Base-by-base conservation (phyloP, 1,140 invertebrate genomes). In the Bicyclus anynana region DNA sequence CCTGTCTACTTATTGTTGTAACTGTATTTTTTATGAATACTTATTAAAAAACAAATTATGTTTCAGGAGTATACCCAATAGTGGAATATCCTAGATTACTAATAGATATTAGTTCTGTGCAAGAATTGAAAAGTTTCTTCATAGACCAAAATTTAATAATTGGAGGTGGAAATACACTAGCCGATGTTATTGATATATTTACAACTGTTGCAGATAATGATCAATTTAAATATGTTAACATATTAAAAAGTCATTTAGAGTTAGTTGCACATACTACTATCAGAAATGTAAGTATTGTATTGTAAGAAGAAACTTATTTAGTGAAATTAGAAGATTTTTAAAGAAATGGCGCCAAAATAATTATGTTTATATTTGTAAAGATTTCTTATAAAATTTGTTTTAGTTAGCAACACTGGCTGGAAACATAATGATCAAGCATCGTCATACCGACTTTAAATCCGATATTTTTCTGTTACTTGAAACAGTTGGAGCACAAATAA, bases 371-470 rank as follows among this genome's bases (percentile, higher is more conserved):
- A n/a, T n/a, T n/a, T n/a, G n/a, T n/a, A n/a, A n/a, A n/a, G n/a
- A n/a, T n/a, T n/a, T n/a, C n/a, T n/a, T n/a, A n/a, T n/a, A n/a
- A n/a, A n/a, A n/a, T n/a, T n/a, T n/a, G n/a, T n/a, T n/a, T n/a
- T 17, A 40, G 13, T 40, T 90, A 54, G 94, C 93, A 46, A 92
- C 92, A 14, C 80, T 95, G 54, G 94, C 93, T 33, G 95, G 95
- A 7, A 96, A 96, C 70, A 83, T 96, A 51, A 92, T 93, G 80
- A 91, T 95, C 53, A 96, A 96, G 80, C 91, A 95, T 64, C 61
- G 83, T 13, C 89, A 95, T 67, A 81, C 80, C 5, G 93, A 94
- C 61, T 96, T 96, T 72, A 93, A 92, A 0, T 96, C 95, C 0
- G 94, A 96, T 77, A 67, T 95, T 3, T 95, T 93, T 72, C 72